Evolutionary conservation across 2,113 vertebrate species (phyloP).

Genomic region (Regulus satrapa): DNA sequence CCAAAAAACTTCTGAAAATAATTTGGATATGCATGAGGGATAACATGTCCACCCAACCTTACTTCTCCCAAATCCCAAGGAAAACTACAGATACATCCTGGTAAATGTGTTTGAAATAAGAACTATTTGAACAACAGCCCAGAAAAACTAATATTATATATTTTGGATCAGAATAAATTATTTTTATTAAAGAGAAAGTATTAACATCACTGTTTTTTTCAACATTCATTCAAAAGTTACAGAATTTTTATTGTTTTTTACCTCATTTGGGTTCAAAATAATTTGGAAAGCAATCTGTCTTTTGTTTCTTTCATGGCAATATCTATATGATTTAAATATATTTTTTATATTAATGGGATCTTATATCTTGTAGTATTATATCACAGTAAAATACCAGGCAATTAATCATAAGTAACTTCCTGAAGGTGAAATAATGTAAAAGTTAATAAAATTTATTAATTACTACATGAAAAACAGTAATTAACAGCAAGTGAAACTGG

Average conservation of each 20-base stretch:
- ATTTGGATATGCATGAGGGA: accelerated
- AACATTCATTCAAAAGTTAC: neutral
- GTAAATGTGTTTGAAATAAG: neutral
- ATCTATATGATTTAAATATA: neutral
- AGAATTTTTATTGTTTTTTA: neutral
- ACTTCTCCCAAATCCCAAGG: neutral
- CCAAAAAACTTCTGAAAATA: neutral
- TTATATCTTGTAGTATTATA: neutral
- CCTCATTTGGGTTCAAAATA: neutral
- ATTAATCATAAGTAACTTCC: neutral
- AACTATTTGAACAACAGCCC: neutral
- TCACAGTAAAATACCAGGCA: neutral
- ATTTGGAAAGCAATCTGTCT: neutral
- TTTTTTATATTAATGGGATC: neutral
- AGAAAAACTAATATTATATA: neutral
- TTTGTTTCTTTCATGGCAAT: neutral
- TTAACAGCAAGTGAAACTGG: neutral
- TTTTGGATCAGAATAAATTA: accelerated
- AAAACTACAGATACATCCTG: neutral
- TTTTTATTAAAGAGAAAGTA: neutral
- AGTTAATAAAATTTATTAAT: neutral
- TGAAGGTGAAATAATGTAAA: neutral
- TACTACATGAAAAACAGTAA: neutral
- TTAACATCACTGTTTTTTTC: neutral
- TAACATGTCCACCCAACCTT: accelerated